A percentile compares a stretch with the other conserved stretches of the same genome.
Conservation (phyloP, 2,888 invertebrate species). For the Leptopilina myrica region DNA sequence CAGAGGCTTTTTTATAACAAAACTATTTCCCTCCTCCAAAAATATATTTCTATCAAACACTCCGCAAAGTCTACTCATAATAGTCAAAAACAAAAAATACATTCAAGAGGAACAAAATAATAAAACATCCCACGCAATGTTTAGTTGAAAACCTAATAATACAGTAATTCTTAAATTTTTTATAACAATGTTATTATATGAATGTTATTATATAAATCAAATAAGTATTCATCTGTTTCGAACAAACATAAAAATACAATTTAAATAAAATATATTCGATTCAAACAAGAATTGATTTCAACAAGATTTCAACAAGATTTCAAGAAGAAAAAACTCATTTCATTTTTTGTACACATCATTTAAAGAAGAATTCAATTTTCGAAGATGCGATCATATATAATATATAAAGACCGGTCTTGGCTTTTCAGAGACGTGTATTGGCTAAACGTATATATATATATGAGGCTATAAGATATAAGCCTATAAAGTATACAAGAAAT, state of each 20-base stretch:
- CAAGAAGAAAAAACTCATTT: background rate
- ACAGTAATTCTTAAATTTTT: too few species aligned
- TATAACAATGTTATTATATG: too few species aligned
- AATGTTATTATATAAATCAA: too few species aligned
- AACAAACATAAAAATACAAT: too few species aligned
- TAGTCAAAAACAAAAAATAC: background rate
- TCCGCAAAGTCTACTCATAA: background rate
- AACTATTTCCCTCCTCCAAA: background rate
- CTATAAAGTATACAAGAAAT: constrained; percentile 14
- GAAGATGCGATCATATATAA: constrained; percentile 1
- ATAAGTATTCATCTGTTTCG: too few species aligned
- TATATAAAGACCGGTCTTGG: constrained; percentile 28
- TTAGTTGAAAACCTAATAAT: too few species aligned
- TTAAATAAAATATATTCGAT: too few species aligned
- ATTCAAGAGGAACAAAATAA: background rate
- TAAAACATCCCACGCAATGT: too few species aligned
- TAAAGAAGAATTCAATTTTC: constrained; percentile 17
- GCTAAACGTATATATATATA: background rate
- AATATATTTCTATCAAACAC: background rate
- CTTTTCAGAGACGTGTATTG: background rate
- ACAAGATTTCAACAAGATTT: too few species aligned
- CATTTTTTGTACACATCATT: background rate
- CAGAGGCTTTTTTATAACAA: background rate
- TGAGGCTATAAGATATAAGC: constrained; percentile 22
- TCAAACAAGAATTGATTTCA: too few species aligned